Base-by-base conservation (phyloP, 2,113 vertebrate species). In the Tor tambroides region DNA sequence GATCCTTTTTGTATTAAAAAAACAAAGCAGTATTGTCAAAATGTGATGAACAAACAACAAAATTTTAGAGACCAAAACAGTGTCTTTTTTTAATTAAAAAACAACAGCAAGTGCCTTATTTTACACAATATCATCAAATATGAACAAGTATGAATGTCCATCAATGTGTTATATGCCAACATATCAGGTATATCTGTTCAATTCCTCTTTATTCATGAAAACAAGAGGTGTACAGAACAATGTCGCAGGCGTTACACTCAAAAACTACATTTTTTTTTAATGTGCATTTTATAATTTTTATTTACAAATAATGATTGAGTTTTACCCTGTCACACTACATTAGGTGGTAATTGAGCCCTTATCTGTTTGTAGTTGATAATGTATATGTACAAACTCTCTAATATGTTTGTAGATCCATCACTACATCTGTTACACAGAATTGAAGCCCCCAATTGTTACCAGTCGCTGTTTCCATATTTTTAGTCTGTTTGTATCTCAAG, bases 1-100 rank as follows among this genome's bases (percentile, higher is more conserved):
- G 95, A 96, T 97, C 96, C 96, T 97, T 97, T 97, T 98, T 96
- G 96, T 97, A 95, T 96, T 96, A 96, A 96, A 96, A n/a, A 88
- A 88, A 92, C 3, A 49, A 35, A 77, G 11, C 91, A 96, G 96
- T 97, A 95, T 97, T 98, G 96, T 97, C 94, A 93, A 94, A 95
- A 93, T 93, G 87, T 83, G 94, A 96, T 94, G 94, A 96, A 96
- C 95, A 96, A 97, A 95, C 95, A 94, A 95, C 43, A 12, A 86
- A 86, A 90, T 89, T 91, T 92, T 89, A 90, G 88, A 92, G 95
- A 97, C 96, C 96, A 96, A 96, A 97, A 97, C 93, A 95, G 96
- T 95, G 96, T 96, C 96, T 96, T 88, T 88, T 93, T 94, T 95
- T 95, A 7, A 8, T 8, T 17, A 95, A 94, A 95, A 94, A 95